phyloP scores from a whole-genome alignment of 2,113 vertebrate species.

The Myrmophylax atrothorax region DNA sequence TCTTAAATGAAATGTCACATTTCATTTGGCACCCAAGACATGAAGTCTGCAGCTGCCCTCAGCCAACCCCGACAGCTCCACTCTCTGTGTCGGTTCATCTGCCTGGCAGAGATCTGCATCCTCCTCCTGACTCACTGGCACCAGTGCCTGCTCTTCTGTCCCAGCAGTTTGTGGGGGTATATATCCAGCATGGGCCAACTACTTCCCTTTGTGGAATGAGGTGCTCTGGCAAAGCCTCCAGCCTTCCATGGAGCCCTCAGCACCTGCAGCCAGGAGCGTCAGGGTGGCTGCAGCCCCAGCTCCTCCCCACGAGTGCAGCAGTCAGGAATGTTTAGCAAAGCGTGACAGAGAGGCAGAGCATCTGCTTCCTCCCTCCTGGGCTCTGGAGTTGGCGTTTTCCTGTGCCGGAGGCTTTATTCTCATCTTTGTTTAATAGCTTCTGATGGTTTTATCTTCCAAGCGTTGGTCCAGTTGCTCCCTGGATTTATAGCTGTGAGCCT shows the following conservation, averaged over 20 bases:
- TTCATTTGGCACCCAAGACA: not conserved
- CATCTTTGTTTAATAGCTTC: not conserved
- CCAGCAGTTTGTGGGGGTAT: not conserved
- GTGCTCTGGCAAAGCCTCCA: not conserved
- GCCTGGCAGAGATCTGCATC: not conserved
- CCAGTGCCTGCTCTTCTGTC: not conserved
- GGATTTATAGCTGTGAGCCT: not conserved
- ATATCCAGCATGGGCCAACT: not conserved
- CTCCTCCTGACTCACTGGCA: not conserved
- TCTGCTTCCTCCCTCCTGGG: not conserved
- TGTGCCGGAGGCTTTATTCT: not conserved
- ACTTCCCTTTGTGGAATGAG: not conserved
- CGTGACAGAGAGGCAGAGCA: not conserved
- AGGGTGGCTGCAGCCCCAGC: not conserved
- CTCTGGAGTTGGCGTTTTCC: not conserved
- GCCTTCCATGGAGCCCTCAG: not conserved
- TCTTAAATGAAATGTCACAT: slow-evolving; percentile 37
- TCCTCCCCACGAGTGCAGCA: not conserved
- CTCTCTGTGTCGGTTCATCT: not conserved
- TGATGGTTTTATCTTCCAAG: not conserved
- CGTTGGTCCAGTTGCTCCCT: not conserved
- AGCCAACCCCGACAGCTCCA: not conserved
- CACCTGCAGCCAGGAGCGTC: not conserved
- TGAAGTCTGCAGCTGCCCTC: slow-evolving; percentile 9
- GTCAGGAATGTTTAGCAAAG: not conserved